Percentiles rank a stretch among this genome's conserved stretches.
Evolutionary conservation across 92 coral and sea anemone species (phyloP).

Genomic region (Umimayanthus kanabou): DNA sequence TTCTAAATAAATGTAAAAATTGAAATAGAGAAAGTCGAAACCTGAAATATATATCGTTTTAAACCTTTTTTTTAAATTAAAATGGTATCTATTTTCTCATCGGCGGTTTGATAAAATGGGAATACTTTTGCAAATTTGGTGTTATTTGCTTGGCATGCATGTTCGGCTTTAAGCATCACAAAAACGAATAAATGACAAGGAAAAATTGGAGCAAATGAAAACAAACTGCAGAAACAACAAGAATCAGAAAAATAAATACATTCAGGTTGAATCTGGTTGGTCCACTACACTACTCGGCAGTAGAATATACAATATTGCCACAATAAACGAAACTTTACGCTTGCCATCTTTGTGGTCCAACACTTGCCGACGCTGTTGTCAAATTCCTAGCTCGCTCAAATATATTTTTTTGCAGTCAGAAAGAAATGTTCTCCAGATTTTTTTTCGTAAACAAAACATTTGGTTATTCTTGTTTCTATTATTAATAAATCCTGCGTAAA

Average conservation of each 20-base stretch:
- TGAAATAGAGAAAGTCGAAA: not conserved
- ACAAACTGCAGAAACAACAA: not conserved
- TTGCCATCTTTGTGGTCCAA: not conserved
- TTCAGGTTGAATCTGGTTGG: not conserved
- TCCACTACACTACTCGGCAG: not conserved
- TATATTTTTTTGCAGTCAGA: too few relatives aligned
- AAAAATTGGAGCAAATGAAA: not conserved
- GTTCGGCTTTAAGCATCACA: not conserved
- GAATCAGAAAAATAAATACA: not conserved
- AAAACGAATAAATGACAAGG: not conserved
- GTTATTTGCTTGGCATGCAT: not conserved
- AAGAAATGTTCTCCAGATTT: not conserved
- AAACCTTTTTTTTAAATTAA: too few relatives aligned
- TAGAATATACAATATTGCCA: not conserved
- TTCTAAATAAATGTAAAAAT: not conserved
- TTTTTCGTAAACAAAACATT: too few relatives aligned
- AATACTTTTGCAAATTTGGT: not conserved
- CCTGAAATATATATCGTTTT: not conserved
- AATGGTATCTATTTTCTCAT: not conserved
- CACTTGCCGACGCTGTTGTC: not conserved
- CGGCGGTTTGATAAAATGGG: too few relatives aligned
- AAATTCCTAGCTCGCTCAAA: too few relatives aligned
- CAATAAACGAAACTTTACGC: not conserved
- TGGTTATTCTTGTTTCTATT: not conserved
- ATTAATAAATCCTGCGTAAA: not conserved